Conservation (phyloP, 2,113 vertebrate species). For the Trichomycterus rosablanca region DNA sequence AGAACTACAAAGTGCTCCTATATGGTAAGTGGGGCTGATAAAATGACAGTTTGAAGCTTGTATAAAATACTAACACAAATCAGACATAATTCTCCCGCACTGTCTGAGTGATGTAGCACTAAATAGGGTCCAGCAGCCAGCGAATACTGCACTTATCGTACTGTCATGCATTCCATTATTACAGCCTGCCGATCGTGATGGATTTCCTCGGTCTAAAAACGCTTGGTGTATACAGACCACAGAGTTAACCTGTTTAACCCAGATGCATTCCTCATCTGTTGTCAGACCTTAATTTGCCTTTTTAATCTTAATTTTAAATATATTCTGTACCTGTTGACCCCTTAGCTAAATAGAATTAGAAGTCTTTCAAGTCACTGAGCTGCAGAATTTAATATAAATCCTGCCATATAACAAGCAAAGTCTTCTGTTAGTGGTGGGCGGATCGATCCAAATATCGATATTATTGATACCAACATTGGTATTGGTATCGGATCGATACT, state of each 20-base stretch:
- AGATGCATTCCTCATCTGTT: slow-evolving; percentile 39
- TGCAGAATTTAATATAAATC: slow-evolving; percentile 35
- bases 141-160: slow-evolving; percentile 64
- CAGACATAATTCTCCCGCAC: slow-evolving; percentile 48
- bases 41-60: too few relatives aligned
- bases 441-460: background rate
- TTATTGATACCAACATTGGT: background rate
- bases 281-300: slow-evolving; percentile 25
- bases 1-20: too few relatives aligned
- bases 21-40: too few relatives aligned
- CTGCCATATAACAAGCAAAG: slow-evolving; percentile 46
- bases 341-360: background rate
- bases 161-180: slow-evolving; percentile 58
- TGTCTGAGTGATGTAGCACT: slow-evolving; percentile 58
- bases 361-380: slow-evolving; percentile 39
- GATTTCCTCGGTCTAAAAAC: slow-evolving; percentile 51
- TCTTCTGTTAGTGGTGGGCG: background rate
- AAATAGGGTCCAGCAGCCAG: slow-evolving; percentile 57
- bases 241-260: slow-evolving; percentile 44
- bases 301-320: slow-evolving; percentile 35
- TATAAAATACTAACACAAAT: slow-evolving; percentile 44
- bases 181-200: slow-evolving; percentile 56
- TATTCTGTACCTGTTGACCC: too few relatives aligned
- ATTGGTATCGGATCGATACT: too few relatives aligned
- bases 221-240: slow-evolving; percentile 37